These are phyloP conservation scores for Typhlichthys eigenmanni DNA, from an alignment of 2,797 vertebrate genomes.

Conservation along the genomic window DNA sequence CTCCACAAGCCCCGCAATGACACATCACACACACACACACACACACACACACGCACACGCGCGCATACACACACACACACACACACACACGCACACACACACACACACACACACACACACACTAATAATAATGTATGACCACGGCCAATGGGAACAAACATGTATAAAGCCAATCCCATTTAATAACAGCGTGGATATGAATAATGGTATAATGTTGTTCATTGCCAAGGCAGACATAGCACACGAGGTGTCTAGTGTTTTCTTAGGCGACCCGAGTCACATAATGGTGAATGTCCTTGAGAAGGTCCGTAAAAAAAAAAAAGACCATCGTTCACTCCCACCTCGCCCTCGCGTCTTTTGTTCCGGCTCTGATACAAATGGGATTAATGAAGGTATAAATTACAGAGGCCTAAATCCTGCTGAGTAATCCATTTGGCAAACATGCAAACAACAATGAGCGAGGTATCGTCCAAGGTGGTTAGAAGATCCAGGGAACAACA, in stretches of 20 bases:
- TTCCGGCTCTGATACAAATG: slow-evolving; percentile 72
- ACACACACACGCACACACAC: slow-evolving; percentile 4
- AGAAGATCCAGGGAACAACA: slow-evolving; percentile 16
- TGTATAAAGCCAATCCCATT: slow-evolving; percentile 77
- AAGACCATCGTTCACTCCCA: slow-evolving; percentile 1
- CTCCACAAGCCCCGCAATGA: slow-evolving; percentile 74
- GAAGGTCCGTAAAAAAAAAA: slow-evolving; percentile 40
- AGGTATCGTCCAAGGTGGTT: slow-evolving; percentile 48
- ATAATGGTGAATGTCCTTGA: slow-evolving; percentile 72
- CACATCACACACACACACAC: slow-evolving; percentile 39
- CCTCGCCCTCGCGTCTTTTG: slow-evolving; percentile 62
- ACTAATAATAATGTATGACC: slow-evolving; percentile 75
- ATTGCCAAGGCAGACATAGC: slow-evolving; percentile 63
- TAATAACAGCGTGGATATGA: slow-evolving; percentile 77
- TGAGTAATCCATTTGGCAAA: slow-evolving; percentile 78
- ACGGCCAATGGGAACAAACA: slow-evolving; percentile 71
- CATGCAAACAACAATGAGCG: slow-evolving; percentile 64
- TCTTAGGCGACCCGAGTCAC: slow-evolving; percentile 51
- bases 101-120: slow-evolving; percentile 35
- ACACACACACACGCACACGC: slow-evolving; percentile 23
- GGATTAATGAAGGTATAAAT: slow-evolving; percentile 78
- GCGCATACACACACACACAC: slow-evolving; percentile 20
- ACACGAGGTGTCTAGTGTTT: slow-evolving; percentile 42
- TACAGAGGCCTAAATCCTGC: slow-evolving; percentile 74
- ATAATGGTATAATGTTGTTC: slow-evolving; percentile 73